A percentile compares a stretch with the other conserved stretches of the same genome.
Conservation (phyloP, 1,140 invertebrate species). For the Mycetomoellerius zeteki region DNA sequence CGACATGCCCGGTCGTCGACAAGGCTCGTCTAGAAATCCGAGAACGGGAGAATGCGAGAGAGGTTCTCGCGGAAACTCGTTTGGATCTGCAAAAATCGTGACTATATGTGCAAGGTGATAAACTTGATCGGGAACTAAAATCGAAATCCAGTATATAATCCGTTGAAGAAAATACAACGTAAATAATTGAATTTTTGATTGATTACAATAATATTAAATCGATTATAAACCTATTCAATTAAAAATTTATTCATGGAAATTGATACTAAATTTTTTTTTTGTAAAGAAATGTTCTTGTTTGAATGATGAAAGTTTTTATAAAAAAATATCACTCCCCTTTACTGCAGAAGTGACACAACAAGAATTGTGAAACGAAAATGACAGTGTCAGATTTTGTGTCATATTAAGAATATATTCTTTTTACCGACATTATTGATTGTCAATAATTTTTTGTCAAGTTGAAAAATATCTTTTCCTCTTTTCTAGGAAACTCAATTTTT, state of each 20-base stretch:
- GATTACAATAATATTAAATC: not conserved
- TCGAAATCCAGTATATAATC: not conserved
- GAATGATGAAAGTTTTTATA: not conserved
- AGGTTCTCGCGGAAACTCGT: conserved; percentile 12
- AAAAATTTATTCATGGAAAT: not conserved
- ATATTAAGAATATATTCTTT: too few species aligned
- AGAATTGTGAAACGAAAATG: too few species aligned
- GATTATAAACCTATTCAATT: not conserved
- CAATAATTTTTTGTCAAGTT: too few species aligned
- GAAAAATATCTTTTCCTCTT: too few species aligned
- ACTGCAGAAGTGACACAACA: too few species aligned
- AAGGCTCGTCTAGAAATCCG: conserved; percentile 38
- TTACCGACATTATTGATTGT: too few species aligned
- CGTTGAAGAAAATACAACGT: not conserved
- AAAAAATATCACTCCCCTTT: not conserved
- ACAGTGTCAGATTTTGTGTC: too few species aligned
- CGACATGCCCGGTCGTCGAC: conserved; percentile 39
- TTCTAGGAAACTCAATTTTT: too few species aligned
- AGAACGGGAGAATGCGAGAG: conserved; percentile 12
- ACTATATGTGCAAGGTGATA: not conserved
- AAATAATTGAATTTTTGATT: conserved; percentile 6
- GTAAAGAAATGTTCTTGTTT: not conserved
- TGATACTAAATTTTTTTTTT: not conserved
- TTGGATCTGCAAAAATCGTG: not conserved
- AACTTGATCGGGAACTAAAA: not conserved